Conservation (phyloP, 2,113 vertebrate genomes). For the Apodemus speciosus region DNA sequence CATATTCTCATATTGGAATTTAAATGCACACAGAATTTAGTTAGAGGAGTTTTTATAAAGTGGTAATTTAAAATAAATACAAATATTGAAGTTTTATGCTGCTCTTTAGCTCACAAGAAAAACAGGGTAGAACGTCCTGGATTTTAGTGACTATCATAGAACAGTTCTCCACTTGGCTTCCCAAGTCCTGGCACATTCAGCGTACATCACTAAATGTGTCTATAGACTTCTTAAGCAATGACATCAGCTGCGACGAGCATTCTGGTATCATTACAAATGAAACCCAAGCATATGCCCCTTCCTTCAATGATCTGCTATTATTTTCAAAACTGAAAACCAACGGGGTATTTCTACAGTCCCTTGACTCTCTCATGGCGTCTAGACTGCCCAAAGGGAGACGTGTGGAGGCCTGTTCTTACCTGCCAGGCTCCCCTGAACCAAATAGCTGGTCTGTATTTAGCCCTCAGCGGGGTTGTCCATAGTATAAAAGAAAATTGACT, state of each 20-base stretch:
- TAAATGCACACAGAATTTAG: slow-evolving; percentile 22
- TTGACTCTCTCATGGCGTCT: slow-evolving; percentile 14
- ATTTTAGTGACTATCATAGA: neutral
- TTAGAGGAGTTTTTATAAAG: neutral
- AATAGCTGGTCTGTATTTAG: slow-evolving; percentile 26
- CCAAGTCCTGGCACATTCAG: neutral
- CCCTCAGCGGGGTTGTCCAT: neutral
- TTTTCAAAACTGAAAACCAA: slow-evolving; percentile 41
- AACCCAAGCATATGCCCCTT: slow-evolving; percentile 9
- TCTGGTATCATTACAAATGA: slow-evolving; percentile 39
- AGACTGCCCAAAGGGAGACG: neutral
- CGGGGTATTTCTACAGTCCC: slow-evolving; percentile 3
- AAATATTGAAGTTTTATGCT: neutral
- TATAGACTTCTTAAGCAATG: neutral
- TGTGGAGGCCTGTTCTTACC: neutral
- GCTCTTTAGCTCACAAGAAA: neutral
- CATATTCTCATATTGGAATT: neutral
- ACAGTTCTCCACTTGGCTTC: neutral
- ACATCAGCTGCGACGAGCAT: slow-evolving; percentile 36
- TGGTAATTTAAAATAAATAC: slow-evolving; percentile 33
- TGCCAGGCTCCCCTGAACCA: neutral
- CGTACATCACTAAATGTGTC: neutral
- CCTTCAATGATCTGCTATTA: slow-evolving; percentile 28
- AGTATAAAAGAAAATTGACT: neutral
- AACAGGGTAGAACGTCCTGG: neutral